Conservation (phyloP, 2,888 invertebrate genomes). For the Argyresthia albistria region DNA sequence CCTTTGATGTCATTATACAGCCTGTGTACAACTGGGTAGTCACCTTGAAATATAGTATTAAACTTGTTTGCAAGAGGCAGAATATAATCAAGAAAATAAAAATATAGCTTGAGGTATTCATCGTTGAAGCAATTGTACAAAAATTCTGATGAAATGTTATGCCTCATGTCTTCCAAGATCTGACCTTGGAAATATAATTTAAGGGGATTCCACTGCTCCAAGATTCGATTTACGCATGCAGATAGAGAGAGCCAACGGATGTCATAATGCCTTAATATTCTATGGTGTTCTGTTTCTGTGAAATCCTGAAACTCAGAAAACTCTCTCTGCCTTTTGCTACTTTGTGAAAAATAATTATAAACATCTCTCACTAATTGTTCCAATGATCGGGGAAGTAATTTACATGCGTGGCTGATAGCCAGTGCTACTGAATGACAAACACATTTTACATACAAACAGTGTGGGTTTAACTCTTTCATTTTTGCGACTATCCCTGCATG, state of each 20-base stretch:
- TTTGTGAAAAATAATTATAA: too few relatives aligned
- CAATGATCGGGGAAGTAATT: too few relatives aligned
- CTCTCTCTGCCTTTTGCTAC: too few relatives aligned
- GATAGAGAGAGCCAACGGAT: constrained; percentile 1
- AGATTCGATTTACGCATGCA: neutral
- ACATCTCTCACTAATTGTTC: too few relatives aligned
- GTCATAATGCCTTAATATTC: constrained; percentile 2
- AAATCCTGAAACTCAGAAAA: neutral
- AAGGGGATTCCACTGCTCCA: constrained; percentile 3
- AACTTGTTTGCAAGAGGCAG: neutral
- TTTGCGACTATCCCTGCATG: too few relatives aligned
- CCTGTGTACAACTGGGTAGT: neutral
- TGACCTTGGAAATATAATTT: neutral
- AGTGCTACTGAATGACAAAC: too few relatives aligned
- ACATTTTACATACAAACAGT: too few relatives aligned
- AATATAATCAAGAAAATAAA: neutral
- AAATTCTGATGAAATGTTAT: neutral
- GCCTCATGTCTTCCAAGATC: neutral
- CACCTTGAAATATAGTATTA: neutral
- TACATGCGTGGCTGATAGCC: too few relatives aligned
- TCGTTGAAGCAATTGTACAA: constrained; percentile 16
- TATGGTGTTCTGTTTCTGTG: neutral
- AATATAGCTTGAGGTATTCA: constrained; percentile 10
- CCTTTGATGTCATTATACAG: neutral
- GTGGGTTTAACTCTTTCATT: too few relatives aligned